Conservation (phyloP, 2,797 vertebrate species). For the Etheostoma nigrum region DNA sequence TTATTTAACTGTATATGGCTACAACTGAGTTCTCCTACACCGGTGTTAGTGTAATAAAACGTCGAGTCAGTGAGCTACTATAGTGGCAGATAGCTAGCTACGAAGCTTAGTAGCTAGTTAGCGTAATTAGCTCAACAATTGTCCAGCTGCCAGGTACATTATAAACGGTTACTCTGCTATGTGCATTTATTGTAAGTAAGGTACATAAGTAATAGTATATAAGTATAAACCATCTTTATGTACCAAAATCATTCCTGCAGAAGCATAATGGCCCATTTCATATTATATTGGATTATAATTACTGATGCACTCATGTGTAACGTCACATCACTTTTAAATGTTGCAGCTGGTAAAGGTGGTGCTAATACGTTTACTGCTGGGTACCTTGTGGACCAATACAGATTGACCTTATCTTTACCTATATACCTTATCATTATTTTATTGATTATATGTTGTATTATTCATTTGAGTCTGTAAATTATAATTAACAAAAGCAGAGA, state of each 20-base stretch:
- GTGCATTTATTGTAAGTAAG: too few species aligned
- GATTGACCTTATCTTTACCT: too few species aligned
- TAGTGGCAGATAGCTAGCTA: background rate
- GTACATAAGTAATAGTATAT: background rate
- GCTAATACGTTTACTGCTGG: too few species aligned
- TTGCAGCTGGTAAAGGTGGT: background rate
- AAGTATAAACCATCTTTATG: too few species aligned
- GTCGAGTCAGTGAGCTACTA: accelerated
- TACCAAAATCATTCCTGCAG: background rate
- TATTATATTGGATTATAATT: background rate
- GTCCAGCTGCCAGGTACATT: background rate
- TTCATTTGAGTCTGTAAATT: background rate
- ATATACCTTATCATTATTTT: background rate
- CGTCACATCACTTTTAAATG: too few species aligned
- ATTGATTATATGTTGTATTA: background rate
- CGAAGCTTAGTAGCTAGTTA: background rate
- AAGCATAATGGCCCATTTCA: background rate
- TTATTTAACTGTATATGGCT: too few species aligned
- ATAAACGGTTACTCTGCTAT: background rate
- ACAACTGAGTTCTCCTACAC: too few species aligned
- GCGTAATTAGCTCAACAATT: background rate
- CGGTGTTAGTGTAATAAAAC: background rate
- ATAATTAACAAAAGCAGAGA: background rate
- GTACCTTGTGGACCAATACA: too few species aligned
- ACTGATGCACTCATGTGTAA: background rate